Evolutionary conservation across 2,797 vertebrate genomes (phyloP), one percentile per base, ranked within the genome.

Genomic region (Todus mexicanus): DNA sequence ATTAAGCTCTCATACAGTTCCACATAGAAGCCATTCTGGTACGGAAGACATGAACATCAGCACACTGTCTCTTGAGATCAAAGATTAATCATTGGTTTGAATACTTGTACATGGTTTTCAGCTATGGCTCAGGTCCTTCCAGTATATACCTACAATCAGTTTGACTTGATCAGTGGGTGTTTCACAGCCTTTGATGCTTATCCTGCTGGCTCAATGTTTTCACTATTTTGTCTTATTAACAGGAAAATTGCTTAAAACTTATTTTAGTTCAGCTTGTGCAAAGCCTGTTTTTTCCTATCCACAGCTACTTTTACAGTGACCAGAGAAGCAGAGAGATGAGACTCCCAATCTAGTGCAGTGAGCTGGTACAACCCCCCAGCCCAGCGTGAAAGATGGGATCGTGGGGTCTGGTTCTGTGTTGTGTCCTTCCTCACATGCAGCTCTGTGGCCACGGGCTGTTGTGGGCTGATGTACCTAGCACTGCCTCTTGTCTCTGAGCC

Each of bases 51-150:
- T 20, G 6, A 68, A 16, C 7, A 13, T 5, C 20, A 66, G 27
- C 33, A 20, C 0, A 0, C 5, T 71, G 6, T 53, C 26, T 71
- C 22, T 57, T 5, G 1, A 60, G 33, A 56, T 60, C 29, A n/a
- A 23, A 50, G 40, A 35, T 42, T 42, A 79, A 53, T 53, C 35
- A 21, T 3, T 56, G 31, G 6, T 15, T 43, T 59, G 43, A 73
- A 66, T 12, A 66, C 3, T 40, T 78, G 22, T 17, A 9, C 21
- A 3, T 6, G 38, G 31, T 59, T 80, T 59, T 57, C n/a, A 69
- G 14, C 20, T 69, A 25, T 35, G n/a, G 20, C 5, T 12, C 29
- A 3, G 56, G 45, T 59, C 13, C 37, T 73, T 66, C 43, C 5
- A 40, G 9, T 3, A 8, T 64, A 26, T 23, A 29, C 23, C 45